Conservation (phyloP, 2,797 vertebrate genomes). For the Platyrinchus mystaceus region DNA sequence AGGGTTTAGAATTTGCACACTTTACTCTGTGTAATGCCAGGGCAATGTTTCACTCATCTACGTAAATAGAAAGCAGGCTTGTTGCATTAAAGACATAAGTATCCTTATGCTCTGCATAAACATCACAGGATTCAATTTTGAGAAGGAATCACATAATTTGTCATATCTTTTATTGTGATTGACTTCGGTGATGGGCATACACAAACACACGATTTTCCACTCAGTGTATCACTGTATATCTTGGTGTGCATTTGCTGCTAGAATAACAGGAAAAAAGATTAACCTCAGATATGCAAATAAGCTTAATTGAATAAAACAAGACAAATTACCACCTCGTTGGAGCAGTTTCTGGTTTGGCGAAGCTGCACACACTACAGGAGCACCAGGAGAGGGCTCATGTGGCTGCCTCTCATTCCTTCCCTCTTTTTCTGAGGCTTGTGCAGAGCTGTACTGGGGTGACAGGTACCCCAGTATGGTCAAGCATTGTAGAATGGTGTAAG, state of each 20-base stretch:
- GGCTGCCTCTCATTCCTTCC: neutral
- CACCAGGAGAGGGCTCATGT: accelerated
- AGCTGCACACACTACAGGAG: neutral
- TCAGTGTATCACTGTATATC: neutral
- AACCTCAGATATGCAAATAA: constrained; percentile 57
- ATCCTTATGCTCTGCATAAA: constrained; percentile 47
- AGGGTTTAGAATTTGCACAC: constrained; percentile 62
- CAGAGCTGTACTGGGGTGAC: neutral
- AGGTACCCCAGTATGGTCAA: neutral
- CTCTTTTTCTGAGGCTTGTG: neutral
- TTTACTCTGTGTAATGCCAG: constrained; percentile 57
- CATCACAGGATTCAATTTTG: constrained; percentile 52
- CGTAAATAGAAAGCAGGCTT: constrained; percentile 67
- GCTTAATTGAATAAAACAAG: constrained; percentile 22
- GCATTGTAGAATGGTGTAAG: neutral
- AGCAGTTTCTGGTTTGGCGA: neutral
- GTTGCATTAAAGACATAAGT: constrained; percentile 51
- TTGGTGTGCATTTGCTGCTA: constrained; percentile 7
- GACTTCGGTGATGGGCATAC: constrained; percentile 20
- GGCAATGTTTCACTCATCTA: constrained; percentile 61
- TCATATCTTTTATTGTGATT: constrained; percentile 46
- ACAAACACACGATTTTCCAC: constrained; percentile 53
- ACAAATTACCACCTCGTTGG: neutral
- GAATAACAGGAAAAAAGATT: constrained; percentile 35
- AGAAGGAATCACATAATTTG: constrained; percentile 52